Evolutionary conservation across 2,888 invertebrate genomes (phyloP).

Genomic region (Morinoia aosen): DNA sequence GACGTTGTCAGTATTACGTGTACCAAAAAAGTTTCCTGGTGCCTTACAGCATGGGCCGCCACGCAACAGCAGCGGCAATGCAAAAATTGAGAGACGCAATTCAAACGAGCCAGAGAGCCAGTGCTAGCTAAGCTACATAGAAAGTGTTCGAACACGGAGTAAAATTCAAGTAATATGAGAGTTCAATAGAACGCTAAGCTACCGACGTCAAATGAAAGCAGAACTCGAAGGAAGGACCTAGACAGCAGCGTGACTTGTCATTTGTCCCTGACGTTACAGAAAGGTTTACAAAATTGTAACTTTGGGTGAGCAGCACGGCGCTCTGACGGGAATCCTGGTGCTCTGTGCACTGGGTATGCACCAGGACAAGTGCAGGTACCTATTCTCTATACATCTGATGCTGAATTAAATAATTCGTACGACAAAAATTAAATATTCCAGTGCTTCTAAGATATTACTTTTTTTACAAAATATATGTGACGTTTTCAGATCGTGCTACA

Average conservation of each 20-base stretch:
- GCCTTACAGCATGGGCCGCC: not conserved
- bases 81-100: not conserved
- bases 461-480: not conserved
- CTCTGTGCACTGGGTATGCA: not conserved
- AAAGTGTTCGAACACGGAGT: not conserved
- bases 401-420: not conserved
- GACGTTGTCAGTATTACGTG: not conserved
- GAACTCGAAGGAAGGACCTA: not conserved
- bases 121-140: slow-evolving; percentile 1
- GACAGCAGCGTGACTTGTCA: not conserved
- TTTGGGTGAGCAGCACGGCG: not conserved
- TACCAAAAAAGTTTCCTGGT: not conserved
- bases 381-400: not conserved
- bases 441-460: not conserved
- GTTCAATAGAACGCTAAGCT: not conserved
- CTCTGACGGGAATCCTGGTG: not conserved
- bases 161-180: not conserved
- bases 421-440: not conserved
- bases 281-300: not conserved
- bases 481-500: not conserved
- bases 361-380: not conserved
- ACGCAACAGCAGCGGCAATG: not conserved
- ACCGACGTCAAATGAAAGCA: not conserved
- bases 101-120: not conserved
- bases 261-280: not conserved